These are phyloP conservation scores for Euura lappo DNA, from an alignment of 1,140 invertebrate genomes.

Conservation along the genomic window DNA sequence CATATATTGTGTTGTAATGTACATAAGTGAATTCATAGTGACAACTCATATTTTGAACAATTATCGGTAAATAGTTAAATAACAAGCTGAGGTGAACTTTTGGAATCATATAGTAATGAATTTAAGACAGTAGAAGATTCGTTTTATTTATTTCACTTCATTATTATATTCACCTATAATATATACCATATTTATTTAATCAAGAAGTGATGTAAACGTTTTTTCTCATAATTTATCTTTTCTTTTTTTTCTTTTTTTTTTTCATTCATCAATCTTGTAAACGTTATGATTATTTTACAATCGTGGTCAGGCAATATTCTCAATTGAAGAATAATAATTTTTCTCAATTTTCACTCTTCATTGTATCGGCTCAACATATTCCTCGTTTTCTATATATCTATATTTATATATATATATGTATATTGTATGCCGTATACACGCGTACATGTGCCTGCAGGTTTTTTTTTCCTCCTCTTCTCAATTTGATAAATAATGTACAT, in stretches of 20 bases:
- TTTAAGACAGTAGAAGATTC: not conserved
- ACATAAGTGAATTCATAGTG: not conserved
- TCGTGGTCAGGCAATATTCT: constrained; percentile 1
- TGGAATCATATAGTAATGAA: not conserved
- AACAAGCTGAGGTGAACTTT: not conserved
- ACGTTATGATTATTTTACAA: not conserved
- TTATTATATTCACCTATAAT: not conserved
- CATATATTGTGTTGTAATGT: not conserved
- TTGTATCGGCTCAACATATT: not conserved
- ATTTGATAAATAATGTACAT: not conserved
- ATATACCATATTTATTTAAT: not conserved
- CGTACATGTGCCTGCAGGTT: not conserved
- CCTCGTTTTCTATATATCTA: not conserved
- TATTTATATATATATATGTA: constrained; percentile 2
- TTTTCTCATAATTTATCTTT: not conserved
- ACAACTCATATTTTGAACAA: not conserved
- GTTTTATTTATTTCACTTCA: not conserved
- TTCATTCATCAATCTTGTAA: not conserved
- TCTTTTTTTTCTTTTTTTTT: not conserved
- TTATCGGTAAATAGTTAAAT: not conserved
- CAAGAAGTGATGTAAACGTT: not conserved
- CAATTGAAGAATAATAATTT: not conserved
- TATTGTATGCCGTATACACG: not conserved
- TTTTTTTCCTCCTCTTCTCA: not conserved
- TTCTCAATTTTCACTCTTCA: not conserved